Base-by-base conservation (phyloP, 2,888 invertebrate species). In the Hypomecis punctinalis region DNA sequence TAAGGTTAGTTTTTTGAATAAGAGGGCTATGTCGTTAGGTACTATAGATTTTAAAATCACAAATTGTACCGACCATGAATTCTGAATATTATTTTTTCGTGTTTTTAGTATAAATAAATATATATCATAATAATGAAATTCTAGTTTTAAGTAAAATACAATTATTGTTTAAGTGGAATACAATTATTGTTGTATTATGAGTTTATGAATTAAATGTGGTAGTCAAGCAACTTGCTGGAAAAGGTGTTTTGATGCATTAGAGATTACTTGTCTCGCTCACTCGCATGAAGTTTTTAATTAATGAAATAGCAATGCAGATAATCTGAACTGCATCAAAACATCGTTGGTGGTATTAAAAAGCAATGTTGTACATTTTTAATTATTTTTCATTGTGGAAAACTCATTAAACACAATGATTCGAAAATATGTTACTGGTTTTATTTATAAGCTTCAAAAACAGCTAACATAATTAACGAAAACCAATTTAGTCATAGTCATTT, bases 311-410 rank as follows among this genome's bases (percentile, higher is more conserved):
- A 23, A 23, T 23, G 23, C 23, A 23, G 23, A 23, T 23, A 3
- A 23, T 23, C 23, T 23, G 23, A 23, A 23, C 23, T 23, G 23
- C 23, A 23, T 23, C 23, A 23, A 23, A 3, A 23, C 23, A 23
- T 23, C 23, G 1, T 23, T 23, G 23, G 53, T 68, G 39, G 11
- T 48, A 35, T 47, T 40, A 43, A 56, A 74, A 52, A 42, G 67
- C 59, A 62, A 70, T 65, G 60, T 60, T 66, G 58, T 46, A 39
- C 54, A 67, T 67, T 65, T 69, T 39, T 52, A 1, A 23, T 57
- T 43, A 45, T 60, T 48, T 36, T 63, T 60, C 36, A 61, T 59
- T 67, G 62, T 40, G 53, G 35, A 66, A 23, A 58, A 61, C 39
- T 60, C 39, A 64, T 46, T 64, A 64, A 64, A 64, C 39, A 56